These are phyloP conservation scores for Syrphus vitripennis DNA, from an alignment of 2,888 invertebrate genomes.

Conservation along the genomic window DNA sequence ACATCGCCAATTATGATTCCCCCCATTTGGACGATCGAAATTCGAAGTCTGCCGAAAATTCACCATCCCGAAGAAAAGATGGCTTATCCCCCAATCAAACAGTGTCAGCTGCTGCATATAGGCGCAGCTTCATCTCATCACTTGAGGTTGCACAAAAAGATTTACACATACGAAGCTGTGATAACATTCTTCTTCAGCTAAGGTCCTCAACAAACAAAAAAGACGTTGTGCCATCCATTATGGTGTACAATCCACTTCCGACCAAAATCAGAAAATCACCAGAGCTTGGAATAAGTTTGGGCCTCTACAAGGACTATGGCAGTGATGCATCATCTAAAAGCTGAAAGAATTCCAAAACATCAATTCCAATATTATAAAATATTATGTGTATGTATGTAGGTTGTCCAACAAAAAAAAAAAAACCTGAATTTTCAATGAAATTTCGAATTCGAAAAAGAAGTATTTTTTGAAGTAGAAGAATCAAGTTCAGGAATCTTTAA, in stretches of 20 bases:
- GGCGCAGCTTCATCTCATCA: slow-evolving; percentile 29
- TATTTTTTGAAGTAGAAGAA: slow-evolving; percentile 14
- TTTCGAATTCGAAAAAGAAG: background rate
- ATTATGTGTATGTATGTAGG: background rate
- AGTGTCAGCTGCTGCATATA: slow-evolving; percentile 25
- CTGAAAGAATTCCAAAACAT: slow-evolving; percentile 50
- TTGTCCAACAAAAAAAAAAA: slow-evolving; percentile 7
- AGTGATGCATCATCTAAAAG: slow-evolving; percentile 59
- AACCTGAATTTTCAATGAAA: slow-evolving; percentile 8
- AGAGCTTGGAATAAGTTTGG: slow-evolving; percentile 70
- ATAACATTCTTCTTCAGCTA: slow-evolving; percentile 74
- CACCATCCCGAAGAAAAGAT: slow-evolving; percentile 71
- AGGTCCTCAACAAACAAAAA: slow-evolving; percentile 61
- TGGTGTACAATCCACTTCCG: slow-evolving; percentile 76
- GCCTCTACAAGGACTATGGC: slow-evolving; percentile 64
- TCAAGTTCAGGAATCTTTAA: slow-evolving; percentile 53
- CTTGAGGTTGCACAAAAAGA: slow-evolving; percentile 60
- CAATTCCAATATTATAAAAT: slow-evolving; percentile 2
- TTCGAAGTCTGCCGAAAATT: slow-evolving; percentile 75
- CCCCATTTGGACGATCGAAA: slow-evolving; percentile 15
- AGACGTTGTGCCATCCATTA: slow-evolving; percentile 42
- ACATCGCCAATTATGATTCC: slow-evolving; percentile 69
- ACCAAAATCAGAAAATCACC: slow-evolving; percentile 75
- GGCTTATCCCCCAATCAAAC: slow-evolving; percentile 14
- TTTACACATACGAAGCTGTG: slow-evolving; percentile 75